Percentiles rank a stretch among this genome's conserved stretches.
Evolutionary conservation across 2,797 vertebrate genomes (phyloP).

Genomic region (Intellagama lesueurii): DNA sequence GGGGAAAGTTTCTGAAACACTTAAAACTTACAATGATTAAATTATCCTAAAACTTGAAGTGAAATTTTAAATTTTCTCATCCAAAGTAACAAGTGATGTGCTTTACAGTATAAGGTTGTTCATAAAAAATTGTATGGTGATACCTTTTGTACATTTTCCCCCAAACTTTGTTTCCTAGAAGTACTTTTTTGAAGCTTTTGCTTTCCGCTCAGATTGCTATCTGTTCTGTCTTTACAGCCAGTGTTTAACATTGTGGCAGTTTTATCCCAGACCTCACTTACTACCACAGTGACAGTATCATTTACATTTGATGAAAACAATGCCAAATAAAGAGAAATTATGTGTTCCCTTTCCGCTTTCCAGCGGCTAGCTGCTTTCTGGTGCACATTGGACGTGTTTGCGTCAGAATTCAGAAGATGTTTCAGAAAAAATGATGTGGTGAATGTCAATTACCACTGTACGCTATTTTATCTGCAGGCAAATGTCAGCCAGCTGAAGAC

Average conservation of each 20-base stretch:
- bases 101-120: neutral
- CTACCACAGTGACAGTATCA: neutral
- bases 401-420: neutral
- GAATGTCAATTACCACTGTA: neutral
- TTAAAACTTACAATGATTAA: too few relatives aligned
- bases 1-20: too few relatives aligned
- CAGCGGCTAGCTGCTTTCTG: neutral
- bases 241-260: neutral
- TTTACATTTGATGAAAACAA: neutral
- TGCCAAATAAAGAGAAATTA: rapidly evolving
- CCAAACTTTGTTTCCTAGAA: too few relatives aligned
- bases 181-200: neutral
- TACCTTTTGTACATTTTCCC: too few relatives aligned
- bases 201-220: neutral
- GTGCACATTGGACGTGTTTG: rapidly evolving
- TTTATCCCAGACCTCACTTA: neutral
- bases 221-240: neutral
- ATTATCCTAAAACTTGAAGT: neutral
- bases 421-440: neutral
- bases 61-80: neutral
- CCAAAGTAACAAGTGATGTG: neutral
- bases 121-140: too few relatives aligned
- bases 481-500: slow-evolving; percentile 87
- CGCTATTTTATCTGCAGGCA: slow-evolving; percentile 79
- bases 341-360: neutral